Conservation (phyloP, 2,888 invertebrate genomes). For the Microctonus hyperodae region DNA sequence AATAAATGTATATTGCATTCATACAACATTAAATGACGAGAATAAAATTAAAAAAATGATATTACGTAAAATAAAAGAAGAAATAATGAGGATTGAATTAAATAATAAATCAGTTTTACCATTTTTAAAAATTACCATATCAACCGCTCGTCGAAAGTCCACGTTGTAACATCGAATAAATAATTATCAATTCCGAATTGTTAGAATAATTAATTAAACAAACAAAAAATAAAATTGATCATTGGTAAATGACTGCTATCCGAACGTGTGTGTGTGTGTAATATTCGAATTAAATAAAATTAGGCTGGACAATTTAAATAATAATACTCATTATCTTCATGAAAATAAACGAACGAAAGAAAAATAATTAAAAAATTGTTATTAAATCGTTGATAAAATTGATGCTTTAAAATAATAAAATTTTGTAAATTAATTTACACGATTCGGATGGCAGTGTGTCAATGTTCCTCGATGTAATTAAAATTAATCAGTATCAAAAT, state of each 20-base stretch:
- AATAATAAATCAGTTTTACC: constrained; percentile 20
- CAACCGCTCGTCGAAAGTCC: constrained; percentile 41
- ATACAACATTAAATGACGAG: constrained; percentile 7
- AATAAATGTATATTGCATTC: background rate
- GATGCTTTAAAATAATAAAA: background rate
- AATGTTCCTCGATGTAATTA: constrained; percentile 53
- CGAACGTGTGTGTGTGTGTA: background rate
- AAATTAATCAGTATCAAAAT: constrained; percentile 52
- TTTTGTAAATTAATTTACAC: background rate
- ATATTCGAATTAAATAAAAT: background rate
- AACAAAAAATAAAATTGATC: constrained; percentile 6
- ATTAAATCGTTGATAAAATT: background rate
- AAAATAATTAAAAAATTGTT: too few relatives aligned
- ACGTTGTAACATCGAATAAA: constrained; percentile 40
- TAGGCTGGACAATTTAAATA: background rate
- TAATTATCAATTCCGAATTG: constrained; percentile 40
- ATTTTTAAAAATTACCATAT: constrained; percentile 39
- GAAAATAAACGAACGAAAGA: background rate
- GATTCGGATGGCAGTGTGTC: constrained; percentile 32
- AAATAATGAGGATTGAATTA: constrained; percentile 10
- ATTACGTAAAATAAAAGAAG: constrained; percentile 1
- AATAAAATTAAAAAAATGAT: background rate
- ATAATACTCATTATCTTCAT: background rate
- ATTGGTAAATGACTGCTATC: background rate
- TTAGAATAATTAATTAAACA: constrained; percentile 34